Conservation (phyloP, 2,888 invertebrate genomes). For the Phengaris alcon region DNA sequence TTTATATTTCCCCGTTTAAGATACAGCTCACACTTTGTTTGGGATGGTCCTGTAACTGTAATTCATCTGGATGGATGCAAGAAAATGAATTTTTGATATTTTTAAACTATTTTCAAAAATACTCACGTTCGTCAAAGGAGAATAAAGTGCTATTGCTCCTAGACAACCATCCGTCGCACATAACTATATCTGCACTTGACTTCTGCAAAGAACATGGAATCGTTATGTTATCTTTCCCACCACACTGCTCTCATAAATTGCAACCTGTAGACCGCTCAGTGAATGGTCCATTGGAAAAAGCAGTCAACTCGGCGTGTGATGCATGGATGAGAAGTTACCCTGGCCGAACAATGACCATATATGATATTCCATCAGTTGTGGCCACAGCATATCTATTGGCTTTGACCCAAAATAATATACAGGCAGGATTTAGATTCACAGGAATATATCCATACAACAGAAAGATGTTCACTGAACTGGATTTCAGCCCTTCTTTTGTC, state of each 20-base stretch:
- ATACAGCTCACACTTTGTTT: slow-evolving; percentile 38
- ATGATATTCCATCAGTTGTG: slow-evolving; percentile 10
- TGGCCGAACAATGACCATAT: slow-evolving; percentile 20
- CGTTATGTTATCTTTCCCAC: slow-evolving; percentile 26
- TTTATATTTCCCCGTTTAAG: slow-evolving; percentile 31
- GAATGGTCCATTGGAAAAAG: slow-evolving; percentile 28
- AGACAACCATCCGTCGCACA: slow-evolving; percentile 7
- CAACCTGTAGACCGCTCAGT: slow-evolving; percentile 35
- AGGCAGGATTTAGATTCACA: slow-evolving; percentile 7
- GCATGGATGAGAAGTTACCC: slow-evolving; percentile 20
- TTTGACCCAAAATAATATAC: slow-evolving; percentile 8
- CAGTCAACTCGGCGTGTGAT: slow-evolving; percentile 17
- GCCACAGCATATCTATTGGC: not conserved
- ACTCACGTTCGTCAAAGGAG: slow-evolving; percentile 11
- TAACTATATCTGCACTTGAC: slow-evolving; percentile 17
- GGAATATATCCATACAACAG: not conserved
- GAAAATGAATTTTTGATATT: slow-evolving; percentile 35
- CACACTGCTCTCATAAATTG: slow-evolving; percentile 28
- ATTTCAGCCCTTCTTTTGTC: slow-evolving; percentile 18
- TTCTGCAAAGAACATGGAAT: slow-evolving; percentile 30
- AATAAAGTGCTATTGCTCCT: not conserved
- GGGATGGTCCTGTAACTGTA: slow-evolving; percentile 36
- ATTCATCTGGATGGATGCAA: slow-evolving; percentile 36
- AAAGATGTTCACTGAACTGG: slow-evolving; percentile 21
- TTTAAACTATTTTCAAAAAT: slow-evolving; percentile 33